Evolutionary conservation across 2,888 invertebrate genomes (phyloP), one percentile per base, ranked within the genome.

Genomic region (Prenolepis imparis): DNA sequence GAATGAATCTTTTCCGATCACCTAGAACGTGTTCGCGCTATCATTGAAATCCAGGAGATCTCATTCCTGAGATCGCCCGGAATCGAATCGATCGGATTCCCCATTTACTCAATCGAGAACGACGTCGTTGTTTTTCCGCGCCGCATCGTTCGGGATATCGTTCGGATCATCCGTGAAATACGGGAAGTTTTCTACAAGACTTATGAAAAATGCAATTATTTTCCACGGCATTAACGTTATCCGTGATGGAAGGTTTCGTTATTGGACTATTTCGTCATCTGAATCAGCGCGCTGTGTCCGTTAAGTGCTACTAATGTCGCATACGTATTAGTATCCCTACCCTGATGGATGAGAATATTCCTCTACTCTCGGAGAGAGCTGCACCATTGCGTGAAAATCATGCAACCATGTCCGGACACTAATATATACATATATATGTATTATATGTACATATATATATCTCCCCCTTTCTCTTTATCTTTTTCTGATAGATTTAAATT

Each of bases 331-430:
- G 78, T 70, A 80, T 80, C 59, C 15, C 70, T 18, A 12, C 18
- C 9, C 70, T 78, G 78, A 78, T 78, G 78, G 78, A 78, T 78
- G 78, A 78, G 78, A 78, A 70, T 78, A 78, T 78, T 78, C 78
- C 78, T 78, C 78, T 18, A 24, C 78, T 78, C 68, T 57, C 66
- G n/a, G 44, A 44, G 44, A 59, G 21, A 55, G 59, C 28, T 15
- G 68, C 57, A 32, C 21, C 68, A 59, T 78, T 68, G 78, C 78
- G 70, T 78, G 78, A 78, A 78, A 78, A 78, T 78, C 70, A 70
- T 18, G 59, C 70, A 78, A 18, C 78, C 70, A 44, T 78, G 59
- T 70, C 78, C 70, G 24, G 15, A 15, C 66, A 41, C 39, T 70
- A 24, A 36, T 59, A 73, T 73, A 57, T 57, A 73, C 28, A 18